Conservation (phyloP, 2,888 invertebrate genomes). For the Drosophila demipolita region DNA sequence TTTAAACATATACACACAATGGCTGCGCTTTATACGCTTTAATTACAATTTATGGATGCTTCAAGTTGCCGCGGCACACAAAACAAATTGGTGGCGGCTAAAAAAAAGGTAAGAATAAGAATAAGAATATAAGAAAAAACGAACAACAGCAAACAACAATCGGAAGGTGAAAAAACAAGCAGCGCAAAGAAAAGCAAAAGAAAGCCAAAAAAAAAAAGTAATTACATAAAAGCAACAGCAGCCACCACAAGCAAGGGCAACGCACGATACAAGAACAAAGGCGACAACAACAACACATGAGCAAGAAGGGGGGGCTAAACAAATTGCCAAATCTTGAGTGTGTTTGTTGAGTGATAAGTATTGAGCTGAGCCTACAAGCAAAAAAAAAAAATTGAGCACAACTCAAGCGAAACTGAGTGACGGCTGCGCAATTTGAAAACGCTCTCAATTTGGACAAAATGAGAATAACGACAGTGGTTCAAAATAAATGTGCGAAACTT, state of each 20-base stretch:
- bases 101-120: slow-evolving; percentile 42
- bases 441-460: slow-evolving; percentile 20
- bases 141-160: slow-evolving; percentile 12
- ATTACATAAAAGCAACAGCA: slow-evolving; percentile 72
- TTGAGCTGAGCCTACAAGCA: slow-evolving; percentile 16
- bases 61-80: slow-evolving; percentile 56
- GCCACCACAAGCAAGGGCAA: slow-evolving; percentile 52
- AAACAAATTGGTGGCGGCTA: slow-evolving; percentile 54
- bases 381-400: slow-evolving; percentile 4
- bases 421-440: slow-evolving; percentile 41
- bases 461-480: slow-evolving; percentile 34
- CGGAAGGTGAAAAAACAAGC: slow-evolving; percentile 26
- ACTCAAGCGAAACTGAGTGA: slow-evolving; percentile 17
- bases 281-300: not conserved
- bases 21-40: slow-evolving; percentile 47
- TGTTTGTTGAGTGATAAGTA: slow-evolving; percentile 19
- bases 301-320: not conserved
- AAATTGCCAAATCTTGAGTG: slow-evolving; percentile 34
- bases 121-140: not conserved
- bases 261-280: slow-evolving; percentile 57
- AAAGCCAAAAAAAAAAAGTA: slow-evolving; percentile 49
- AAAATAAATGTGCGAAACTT: not conserved
- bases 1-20: slow-evolving; percentile 6
- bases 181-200: slow-evolving; percentile 10
- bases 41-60: slow-evolving; percentile 76